phyloP scores from a whole-genome alignment of 1,140 invertebrate genomes.

The Drosophila sproati region DNA sequence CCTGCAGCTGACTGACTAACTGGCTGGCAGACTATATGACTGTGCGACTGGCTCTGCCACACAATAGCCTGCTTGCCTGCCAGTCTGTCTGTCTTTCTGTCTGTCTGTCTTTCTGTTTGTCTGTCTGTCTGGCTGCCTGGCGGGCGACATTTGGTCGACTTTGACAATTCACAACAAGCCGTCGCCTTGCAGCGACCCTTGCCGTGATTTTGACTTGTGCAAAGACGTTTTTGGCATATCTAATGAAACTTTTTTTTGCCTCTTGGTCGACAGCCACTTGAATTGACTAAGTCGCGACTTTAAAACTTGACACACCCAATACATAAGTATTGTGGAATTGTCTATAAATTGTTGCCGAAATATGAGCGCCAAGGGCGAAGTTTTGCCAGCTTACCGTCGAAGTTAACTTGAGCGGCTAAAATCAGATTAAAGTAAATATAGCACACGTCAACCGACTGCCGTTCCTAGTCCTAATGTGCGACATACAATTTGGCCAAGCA shows the following conservation, averaged over 20 bases:
- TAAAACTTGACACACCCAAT: conserved; percentile 55
- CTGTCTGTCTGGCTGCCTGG: conserved; percentile 30
- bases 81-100: conserved; percentile 20
- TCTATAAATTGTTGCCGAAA: conserved; percentile 75
- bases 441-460: conserved; percentile 53
- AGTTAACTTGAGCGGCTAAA: conserved; percentile 73
- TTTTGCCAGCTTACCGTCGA: conserved; percentile 54
- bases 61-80: conserved; percentile 14
- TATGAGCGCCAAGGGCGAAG: conserved; percentile 56
- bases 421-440: conserved; percentile 79
- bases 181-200: conserved; percentile 18
- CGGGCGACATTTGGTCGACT: conserved; percentile 65
- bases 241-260: conserved; percentile 65
- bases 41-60: background rate
- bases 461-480: conserved; percentile 40
- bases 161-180: conserved; percentile 57
- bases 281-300: conserved; percentile 37
- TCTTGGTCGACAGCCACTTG: conserved; percentile 48
- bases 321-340: conserved; percentile 59
- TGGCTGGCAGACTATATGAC: conserved; percentile 11
- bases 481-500: conserved; percentile 46
- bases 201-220: conserved; percentile 43
- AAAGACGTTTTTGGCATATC: conserved; percentile 66
- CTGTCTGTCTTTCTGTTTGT: conserved; percentile 21
- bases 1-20: conserved; percentile 41